Conservation (phyloP, 1,140 invertebrate species). For the Campoletis sonorensis region DNA sequence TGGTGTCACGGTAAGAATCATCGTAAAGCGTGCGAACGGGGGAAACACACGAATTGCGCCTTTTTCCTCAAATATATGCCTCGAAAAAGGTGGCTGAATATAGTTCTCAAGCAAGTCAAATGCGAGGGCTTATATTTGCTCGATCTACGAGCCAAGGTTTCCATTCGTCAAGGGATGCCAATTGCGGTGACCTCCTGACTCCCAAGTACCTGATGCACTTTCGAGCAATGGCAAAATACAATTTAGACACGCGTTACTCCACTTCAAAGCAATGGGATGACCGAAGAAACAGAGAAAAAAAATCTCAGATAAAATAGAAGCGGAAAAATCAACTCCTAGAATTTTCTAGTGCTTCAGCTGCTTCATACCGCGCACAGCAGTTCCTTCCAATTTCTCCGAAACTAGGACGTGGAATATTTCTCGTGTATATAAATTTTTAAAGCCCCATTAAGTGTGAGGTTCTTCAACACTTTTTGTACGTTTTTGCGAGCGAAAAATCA, state of each 20-base stretch:
- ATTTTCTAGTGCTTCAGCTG: neutral
- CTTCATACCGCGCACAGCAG: neutral
- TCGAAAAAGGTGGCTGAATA: neutral
- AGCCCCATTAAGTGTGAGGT: too few species aligned
- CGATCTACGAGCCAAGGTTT: neutral
- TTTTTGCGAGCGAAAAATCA: too few species aligned
- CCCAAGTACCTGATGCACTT: slow-evolving; percentile 20
- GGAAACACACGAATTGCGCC: slow-evolving; percentile 31
- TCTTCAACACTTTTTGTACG: too few species aligned
- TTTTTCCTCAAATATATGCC: neutral
- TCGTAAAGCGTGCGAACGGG: slow-evolving; percentile 41
- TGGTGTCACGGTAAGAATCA: slow-evolving; percentile 31
- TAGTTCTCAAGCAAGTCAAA: neutral
- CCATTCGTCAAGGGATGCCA: slow-evolving; percentile 22
- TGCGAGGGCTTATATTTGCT: neutral
- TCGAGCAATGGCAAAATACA: neutral
- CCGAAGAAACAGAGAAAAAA: neutral
- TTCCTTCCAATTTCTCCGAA: neutral
- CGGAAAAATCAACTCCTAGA: neutral
- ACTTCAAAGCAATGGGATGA: neutral
- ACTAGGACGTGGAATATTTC: too few species aligned
- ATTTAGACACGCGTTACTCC: neutral
- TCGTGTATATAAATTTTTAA: too few species aligned
- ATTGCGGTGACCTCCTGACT: slow-evolving; percentile 38
- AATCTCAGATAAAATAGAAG: neutral